Evolutionary conservation across 2,113 vertebrate genomes (phyloP).

Genomic region (Otis tarda): DNA sequence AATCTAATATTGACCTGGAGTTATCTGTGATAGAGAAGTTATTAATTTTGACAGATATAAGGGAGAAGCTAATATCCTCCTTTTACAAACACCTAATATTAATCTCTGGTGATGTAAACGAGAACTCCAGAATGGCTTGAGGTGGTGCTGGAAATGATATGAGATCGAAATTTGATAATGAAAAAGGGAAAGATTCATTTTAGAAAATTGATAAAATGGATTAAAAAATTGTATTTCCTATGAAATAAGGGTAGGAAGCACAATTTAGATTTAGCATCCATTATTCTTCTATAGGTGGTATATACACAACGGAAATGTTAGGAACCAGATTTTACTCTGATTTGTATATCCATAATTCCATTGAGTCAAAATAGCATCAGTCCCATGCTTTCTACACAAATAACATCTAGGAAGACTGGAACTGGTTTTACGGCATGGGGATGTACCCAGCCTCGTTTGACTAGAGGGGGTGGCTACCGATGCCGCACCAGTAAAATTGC

Average conservation of each 20-base stretch:
- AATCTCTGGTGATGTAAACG: slow-evolving; percentile 80
- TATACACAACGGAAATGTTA: neutral
- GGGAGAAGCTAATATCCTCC: slow-evolving; percentile 84
- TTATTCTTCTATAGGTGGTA: neutral
- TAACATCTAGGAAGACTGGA: neutral
- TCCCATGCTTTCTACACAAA: neutral
- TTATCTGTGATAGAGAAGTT: slow-evolving; percentile 85
- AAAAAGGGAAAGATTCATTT: slow-evolving; percentile 78
- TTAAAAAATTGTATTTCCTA: slow-evolving; percentile 66
- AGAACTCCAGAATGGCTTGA: slow-evolving; percentile 62
- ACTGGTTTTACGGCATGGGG: neutral
- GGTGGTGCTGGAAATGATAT: slow-evolving; percentile 70
- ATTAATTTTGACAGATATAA: slow-evolving; percentile 87
- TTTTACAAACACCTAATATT: slow-evolving; percentile 85
- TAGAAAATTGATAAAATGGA: slow-evolving; percentile 71
- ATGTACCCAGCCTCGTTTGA: neutral
- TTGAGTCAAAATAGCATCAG: neutral
- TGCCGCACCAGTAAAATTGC: neutral
- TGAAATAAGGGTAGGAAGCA: slow-evolving; percentile 49
- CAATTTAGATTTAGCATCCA: slow-evolving; percentile 13
- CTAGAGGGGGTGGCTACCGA: neutral
- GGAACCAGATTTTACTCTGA: neutral
- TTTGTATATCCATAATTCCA: neutral
- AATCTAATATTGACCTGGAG: slow-evolving; percentile 84
- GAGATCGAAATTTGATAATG: slow-evolving; percentile 77